Evolutionary conservation across 2,888 invertebrate genomes (phyloP), one percentile per base, ranked within the genome.

Genomic region (Cephus pygmeus): DNA sequence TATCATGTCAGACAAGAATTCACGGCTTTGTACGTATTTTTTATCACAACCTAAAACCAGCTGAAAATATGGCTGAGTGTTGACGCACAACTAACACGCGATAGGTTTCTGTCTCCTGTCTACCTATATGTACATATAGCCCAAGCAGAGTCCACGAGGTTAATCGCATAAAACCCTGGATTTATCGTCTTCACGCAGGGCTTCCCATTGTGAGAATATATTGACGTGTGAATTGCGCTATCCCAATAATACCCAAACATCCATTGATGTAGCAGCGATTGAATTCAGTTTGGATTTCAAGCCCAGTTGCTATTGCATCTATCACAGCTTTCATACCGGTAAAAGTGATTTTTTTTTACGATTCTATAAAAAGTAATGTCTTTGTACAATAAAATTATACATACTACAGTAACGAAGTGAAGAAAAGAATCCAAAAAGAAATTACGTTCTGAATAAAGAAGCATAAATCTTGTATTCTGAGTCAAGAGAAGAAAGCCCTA

Each of bases 131-230:
- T 15, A 23, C 4, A 15, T 23, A 23, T 56, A 56, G 23, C 23
- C 23, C 56, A 56, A 56, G 56, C 56, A 56, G 23, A 56, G 23
- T 56, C 56, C 56, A 56, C n/a, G 68, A 73, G 78, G 76, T 78
- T 84, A 82, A 83, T 83, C 84, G 81, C 76, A 73, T 77, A 75
- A 81, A 82, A 85, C 82, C 84, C 83, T 33, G 83, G 83, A 84
- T 82, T 82, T 82, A 76, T 82, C 81, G 69, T 76, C 73, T 77
- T 79, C 75, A 31, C 71, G 73, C 79, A 76, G 79, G 84, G 83
- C 81, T 83, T 84, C 83, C 34, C 78, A 81, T 83, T 79, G 81
- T 56, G 73, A 34, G 69, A 36, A 76, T 71, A 71, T 34, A 34
- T 71, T 71, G 56, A 56, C 56, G 56, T 23, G 23, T 23, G 23